Evolutionary conservation across 2,113 vertebrate genomes (phyloP).

Genomic region (Megalops atlanticus): DNA sequence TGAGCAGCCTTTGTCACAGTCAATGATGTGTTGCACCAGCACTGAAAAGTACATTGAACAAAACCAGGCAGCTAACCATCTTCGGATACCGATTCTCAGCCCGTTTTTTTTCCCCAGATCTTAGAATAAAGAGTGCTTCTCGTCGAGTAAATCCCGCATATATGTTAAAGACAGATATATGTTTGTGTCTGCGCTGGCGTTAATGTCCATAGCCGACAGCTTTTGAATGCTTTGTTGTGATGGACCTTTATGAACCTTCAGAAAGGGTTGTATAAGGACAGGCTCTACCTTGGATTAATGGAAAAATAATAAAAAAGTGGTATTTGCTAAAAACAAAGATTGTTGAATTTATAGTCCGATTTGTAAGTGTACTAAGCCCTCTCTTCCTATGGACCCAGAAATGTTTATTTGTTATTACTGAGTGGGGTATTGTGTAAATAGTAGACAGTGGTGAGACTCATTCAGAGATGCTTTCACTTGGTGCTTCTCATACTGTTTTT

Average conservation of each 20-base stretch:
- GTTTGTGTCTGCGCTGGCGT: background rate
- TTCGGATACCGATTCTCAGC: background rate
- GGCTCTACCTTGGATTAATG: background rate
- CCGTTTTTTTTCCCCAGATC: background rate
- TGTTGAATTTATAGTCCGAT: too few relatives aligned
- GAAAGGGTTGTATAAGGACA: background rate
- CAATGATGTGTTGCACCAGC: constrained; percentile 23
- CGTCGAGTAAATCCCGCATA: background rate
- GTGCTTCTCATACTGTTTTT: background rate
- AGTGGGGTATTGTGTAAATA: background rate
- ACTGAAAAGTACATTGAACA: too few relatives aligned
- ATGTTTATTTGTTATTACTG: constrained; percentile 20
- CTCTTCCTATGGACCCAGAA: constrained; percentile 1
- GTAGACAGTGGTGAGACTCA: background rate
- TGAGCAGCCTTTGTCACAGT: constrained; percentile 47
- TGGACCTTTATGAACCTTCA: background rate
- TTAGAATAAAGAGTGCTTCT: background rate
- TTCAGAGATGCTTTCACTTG: background rate
- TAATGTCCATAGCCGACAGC: background rate
- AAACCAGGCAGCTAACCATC: background rate
- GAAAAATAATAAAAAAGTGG: background rate
- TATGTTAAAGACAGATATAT: background rate
- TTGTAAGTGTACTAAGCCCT: too few relatives aligned
- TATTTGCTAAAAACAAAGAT: background rate
- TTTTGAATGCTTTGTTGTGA: background rate